Base-by-base conservation (phyloP, 2,113 vertebrate genomes). In the Rostratula benghalensis region DNA sequence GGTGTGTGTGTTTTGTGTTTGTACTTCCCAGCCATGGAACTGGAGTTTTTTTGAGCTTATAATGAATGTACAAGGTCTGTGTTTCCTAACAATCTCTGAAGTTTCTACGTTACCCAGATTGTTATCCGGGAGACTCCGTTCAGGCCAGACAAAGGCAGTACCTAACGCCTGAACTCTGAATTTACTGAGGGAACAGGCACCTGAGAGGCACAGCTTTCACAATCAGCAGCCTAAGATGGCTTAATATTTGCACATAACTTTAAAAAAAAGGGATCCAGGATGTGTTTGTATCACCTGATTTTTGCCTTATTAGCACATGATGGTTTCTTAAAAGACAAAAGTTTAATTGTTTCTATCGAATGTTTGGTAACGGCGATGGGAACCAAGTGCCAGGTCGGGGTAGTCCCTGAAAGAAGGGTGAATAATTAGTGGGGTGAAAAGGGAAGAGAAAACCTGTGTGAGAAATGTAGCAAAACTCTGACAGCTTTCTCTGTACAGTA, bases 401-500 rank as follows among this genome's bases (percentile, higher is more conserved):
- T 56, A 87, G 89, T 97, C 95, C 93, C 85, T 95, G 87, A 87
- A 89, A 41, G 65, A 86, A 92, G 93, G 93, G 86, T 41, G 64
- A 92, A 92, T 82, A 82, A 60, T 77, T 68, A 90, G 89, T 87
- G 81, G 93, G 90, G 56, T 51, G 94, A 91, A 93, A 94, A 97
- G 93, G 75, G 84, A 92, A 87, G 78, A 48, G 95, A 97, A 91
- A 75, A 65, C 30, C 56, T 97, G 95, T 69, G 83, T 98, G 97
- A 98, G 98, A 97, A 97, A 98, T 96, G 97, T 97, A 98, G 98
- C 95, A 97, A 93, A 96, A 94, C 59, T 91, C 92, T 92, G 97
- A 98, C 68, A 97, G 97, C 90, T 98, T 98, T 98, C 97, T 98
- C 96, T 98, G 97, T 98, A 98, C 96, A 98, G 97, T 97, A 97